Evolutionary conservation across 2,888 invertebrate species (phyloP), one percentile per base, ranked within the genome.

Genomic region (Enchytraeus crypticus): DNA sequence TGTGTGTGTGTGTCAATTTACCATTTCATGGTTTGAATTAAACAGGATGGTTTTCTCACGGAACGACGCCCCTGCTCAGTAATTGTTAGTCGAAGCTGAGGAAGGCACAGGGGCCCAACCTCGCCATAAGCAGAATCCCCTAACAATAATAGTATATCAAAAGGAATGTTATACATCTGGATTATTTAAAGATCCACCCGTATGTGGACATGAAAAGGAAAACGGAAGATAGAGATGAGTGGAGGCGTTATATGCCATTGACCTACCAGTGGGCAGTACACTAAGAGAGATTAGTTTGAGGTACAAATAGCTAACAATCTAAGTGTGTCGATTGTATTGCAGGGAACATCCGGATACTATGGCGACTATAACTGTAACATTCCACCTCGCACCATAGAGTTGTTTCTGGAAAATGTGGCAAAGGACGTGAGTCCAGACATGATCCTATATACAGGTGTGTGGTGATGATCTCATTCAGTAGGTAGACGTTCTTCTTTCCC

Each of bases 291-390:
- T n/a, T n/a, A n/a, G n/a, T n/a, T n/a, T n/a, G 38, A 18, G 38
- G 18, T 18, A 38, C 11, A 8, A 38, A 18, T 8, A 38, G 11
- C 38, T 8, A 11, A 38, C 38, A 8, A 8, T 38, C 38, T 38
- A 11, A 11, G 38, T 38, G 38, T 38, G 38, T 38, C 38, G 18
- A 18, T 8, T 8, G 38, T 47, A 23, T 57, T 27, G 21, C 18
- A 58, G 58, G 58, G 58, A n/a, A n/a, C 5, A 26, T 49, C 58
- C 5, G 58, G 58, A 45, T 32, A 11, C 2, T 58, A 33, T 11
- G 58, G 58, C 23, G 8, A 58, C 27, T 58, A 58, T 34, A n/a
- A 51, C 1, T 58, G 58, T 26, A 58, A 58, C 58, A 58, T 51
- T 26, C 58, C 58, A 27, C 58, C 58, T 18, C 27, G 34, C 23